Base-by-base conservation (phyloP, 2,113 vertebrate genomes). In the Procavia capensis region DNA sequence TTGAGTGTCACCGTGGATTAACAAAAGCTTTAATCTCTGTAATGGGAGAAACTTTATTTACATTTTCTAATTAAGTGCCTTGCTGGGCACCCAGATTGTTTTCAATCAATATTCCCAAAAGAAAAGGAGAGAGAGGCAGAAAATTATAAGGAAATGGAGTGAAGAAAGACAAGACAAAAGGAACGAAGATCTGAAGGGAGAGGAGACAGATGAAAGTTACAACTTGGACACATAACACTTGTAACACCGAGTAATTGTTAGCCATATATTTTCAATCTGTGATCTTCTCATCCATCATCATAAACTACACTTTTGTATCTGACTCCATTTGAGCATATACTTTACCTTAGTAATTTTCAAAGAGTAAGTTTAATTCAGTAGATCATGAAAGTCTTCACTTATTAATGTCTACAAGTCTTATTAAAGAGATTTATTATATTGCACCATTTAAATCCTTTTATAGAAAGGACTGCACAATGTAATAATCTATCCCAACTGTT, bases 381-480 rank as follows among this genome's bases (percentile, higher is more conserved):
- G 64, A 79, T 92, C 90, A 75, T 87, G 63, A 90, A 90, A 74
- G 27, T 41, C 82, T 95, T 88, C 68, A 90, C 47, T 91, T 90
- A 86, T 45, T 93, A 61, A 96, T 54, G 45, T 83, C 64, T 57
- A 9, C 3, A 96, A 90, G 87, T 95, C 57, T 57, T 90, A 63
- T 68, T 94, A 79, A 85, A 89, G 36, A 47, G 54, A 80, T 93
- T 91, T 90, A 64, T 41, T 68, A 41, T 36, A 54, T 8, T n/a
- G n/a, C 6, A 50, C n/a, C 41, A 89, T 86, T 90, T n/a, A n/a
- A n/a, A n/a, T 79, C 68, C 41, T 54, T 85, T 79, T 39, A 57
- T 31, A 82, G 45, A 66, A 94, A 95, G 11, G 87, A 47, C 41
- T 70, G 16, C 19, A 82, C 72, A 70, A 66, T 45, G 1, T 29